These are phyloP conservation scores for Xanthia togata DNA, from an alignment of 2,888 invertebrate species.

Conservation along the genomic window DNA sequence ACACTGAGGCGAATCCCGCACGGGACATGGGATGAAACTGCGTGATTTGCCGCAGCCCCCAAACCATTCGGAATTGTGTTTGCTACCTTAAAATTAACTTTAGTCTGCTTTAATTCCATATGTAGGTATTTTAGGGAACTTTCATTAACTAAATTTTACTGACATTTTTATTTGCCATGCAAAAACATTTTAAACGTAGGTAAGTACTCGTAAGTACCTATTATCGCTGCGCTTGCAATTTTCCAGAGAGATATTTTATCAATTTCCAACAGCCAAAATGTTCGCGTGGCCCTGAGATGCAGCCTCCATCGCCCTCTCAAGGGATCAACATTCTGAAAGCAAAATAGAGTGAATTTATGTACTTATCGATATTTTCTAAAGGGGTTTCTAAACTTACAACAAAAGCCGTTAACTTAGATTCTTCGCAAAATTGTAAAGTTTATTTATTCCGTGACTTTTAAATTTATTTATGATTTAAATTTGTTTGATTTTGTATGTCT, in stretches of 20 bases:
- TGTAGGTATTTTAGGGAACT: not conserved
- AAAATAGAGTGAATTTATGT: conserved; percentile 31
- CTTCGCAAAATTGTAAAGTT: not conserved
- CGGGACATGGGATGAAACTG: not conserved
- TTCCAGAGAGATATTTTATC: conserved; percentile 15
- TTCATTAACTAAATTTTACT: not conserved
- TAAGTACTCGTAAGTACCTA: not conserved
- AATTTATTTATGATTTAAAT: not conserved
- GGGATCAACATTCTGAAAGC: conserved; percentile 25
- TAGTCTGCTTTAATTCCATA: not conserved
- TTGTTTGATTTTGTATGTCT: not conserved
- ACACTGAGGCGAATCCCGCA: not conserved
- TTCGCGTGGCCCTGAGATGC: conserved; percentile 19
- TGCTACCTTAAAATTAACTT: not conserved
- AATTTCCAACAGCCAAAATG: conserved; percentile 12
- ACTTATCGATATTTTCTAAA: conserved; percentile 17
- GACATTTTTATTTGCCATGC: not conserved
- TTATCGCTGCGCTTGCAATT: not conserved
- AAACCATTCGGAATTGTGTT: not conserved
- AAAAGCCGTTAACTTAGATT: not conserved
- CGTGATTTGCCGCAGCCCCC: not conserved
- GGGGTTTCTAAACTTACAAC: not conserved
- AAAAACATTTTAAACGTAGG: conserved; percentile 4
- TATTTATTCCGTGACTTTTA: too few relatives aligned
- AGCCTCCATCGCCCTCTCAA: conserved; percentile 11